Percentiles rank a stretch among this genome's conserved stretches.
Conservation (phyloP, 2,113 vertebrate genomes). For the Lonchura striata region DNA sequence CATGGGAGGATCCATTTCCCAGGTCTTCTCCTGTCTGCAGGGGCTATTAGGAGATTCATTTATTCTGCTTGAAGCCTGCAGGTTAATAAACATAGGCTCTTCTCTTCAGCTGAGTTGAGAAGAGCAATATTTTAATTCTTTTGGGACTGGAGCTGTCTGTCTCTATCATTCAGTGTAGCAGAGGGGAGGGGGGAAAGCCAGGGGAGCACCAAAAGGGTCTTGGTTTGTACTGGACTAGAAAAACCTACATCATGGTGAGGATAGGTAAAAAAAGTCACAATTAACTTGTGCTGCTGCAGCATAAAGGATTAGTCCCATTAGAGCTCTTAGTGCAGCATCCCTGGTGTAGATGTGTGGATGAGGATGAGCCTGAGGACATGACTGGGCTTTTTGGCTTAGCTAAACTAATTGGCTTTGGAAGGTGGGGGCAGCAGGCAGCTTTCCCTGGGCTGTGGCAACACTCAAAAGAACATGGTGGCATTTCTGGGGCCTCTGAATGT, state of each 20-base stretch:
- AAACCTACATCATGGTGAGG: not conserved
- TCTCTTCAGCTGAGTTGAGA: conserved; percentile 52
- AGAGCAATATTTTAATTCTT: conserved; percentile 65
- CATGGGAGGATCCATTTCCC: not conserved
- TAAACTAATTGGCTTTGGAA: not conserved
- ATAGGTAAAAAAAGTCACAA: not conserved
- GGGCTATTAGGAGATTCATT: conserved; percentile 27
- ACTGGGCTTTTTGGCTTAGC: not conserved
- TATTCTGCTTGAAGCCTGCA: conserved; percentile 27
- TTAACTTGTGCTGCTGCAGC: not conserved
- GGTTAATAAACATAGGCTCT: conserved; percentile 43
- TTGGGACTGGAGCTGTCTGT: not conserved
- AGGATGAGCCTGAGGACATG: not conserved
- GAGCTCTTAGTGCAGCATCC: not conserved
- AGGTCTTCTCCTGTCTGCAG: not conserved
- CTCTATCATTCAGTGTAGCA: not conserved
- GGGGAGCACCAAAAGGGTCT: not conserved
- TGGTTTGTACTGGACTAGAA: not conserved
- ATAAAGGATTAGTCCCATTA: not conserved
- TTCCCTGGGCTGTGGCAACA: not conserved
- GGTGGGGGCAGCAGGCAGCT: not conserved
- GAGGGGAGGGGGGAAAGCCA: not conserved
- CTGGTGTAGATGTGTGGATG: not conserved
- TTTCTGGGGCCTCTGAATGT: not conserved
- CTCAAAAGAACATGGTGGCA: not conserved